A percentile compares a stretch with the other conserved stretches of the same genome.
Evolutionary conservation across 30 jellyfish, hydroid and myxozoan genomes (phyloP).

Genomic region (Cassiopea andromeda): DNA sequence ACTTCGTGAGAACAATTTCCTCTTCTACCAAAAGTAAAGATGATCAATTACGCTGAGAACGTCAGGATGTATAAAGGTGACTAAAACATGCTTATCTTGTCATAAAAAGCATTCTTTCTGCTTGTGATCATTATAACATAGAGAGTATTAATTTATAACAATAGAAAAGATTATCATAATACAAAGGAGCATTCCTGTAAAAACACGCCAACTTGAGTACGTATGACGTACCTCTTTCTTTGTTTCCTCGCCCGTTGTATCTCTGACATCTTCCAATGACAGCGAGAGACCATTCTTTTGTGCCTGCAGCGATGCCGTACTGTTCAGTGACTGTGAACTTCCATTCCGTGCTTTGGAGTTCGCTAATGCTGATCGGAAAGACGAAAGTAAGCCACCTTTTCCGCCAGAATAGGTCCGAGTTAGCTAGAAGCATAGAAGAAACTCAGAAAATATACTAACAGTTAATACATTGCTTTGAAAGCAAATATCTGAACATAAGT

Average conservation of each 20-base stretch:
- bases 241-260: conserved; percentile 37
- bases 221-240: conserved; percentile 62
- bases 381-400: conserved; percentile 82
- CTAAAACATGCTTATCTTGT: too few species aligned
- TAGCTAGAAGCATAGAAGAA: conserved; percentile 10
- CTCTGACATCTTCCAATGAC: conserved; percentile 77
- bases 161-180: too few species aligned
- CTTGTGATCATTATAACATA: too few species aligned
- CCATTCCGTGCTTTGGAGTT: conserved; percentile 67
- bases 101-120: too few species aligned
- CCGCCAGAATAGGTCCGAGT: conserved; percentile 69
- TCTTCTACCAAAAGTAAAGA: conserved; percentile 18
- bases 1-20: conserved; percentile 50
- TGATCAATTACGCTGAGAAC: too few species aligned
- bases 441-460: background rate
- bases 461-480: too few species aligned
- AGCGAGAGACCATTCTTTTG: conserved; percentile 64
- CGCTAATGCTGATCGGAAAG: conserved; percentile 86
- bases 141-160: too few species aligned
- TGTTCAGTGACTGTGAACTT: conserved; percentile 66
- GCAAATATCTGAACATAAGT: too few species aligned
- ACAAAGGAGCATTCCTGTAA: too few species aligned
- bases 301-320: conserved; percentile 40
- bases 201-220: background rate
- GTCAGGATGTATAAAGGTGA: too few species aligned